Base-by-base conservation (phyloP, 2,797 vertebrate species). In the Argentina silus region DNA sequence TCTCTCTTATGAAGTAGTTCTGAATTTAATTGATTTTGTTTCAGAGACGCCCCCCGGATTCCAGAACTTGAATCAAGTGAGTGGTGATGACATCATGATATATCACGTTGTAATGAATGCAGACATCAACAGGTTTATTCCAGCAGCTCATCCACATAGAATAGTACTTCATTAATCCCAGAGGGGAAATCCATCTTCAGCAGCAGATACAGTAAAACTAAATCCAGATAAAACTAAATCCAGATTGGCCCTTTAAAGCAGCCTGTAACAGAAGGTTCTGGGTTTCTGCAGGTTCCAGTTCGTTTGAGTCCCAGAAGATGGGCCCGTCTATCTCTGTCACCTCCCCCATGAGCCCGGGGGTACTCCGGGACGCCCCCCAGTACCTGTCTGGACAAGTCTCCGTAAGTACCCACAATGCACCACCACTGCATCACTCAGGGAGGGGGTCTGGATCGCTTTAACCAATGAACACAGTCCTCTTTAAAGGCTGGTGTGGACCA, bases 301-400 rank as follows among this genome's bases (percentile, higher is more conserved):
- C 96, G 70, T 98, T 98, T 45, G 96, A 98, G 85, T 96, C 96
- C 80, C 97, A 97, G 86, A 98, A 97, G 92, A 95, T 97, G 81
- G 96, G 95, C 45, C 97, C 96, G 15, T 95, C 96, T 75, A 97
- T 98, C 90, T 98, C 97, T 0, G 95, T 98, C 83, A 98, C 96
- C 1, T 98, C 97, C 86, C 96, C 96, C 74, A 93, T 98, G 94
- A 98, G 96, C 89, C 96, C 96, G 70, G 93, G 94, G 61, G 87
- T 95, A 91, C 85, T 96, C 81, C 93, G 95, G 65, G 95, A 96
- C 81, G 94, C 94, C 78, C 95, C 95, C 63, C 96, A 96, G 87
- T 95, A 95, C 89, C 90, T 97, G 77, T 95, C 96, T 45, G 95
- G 95, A 94, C 97, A 97, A 87, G 93, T 98, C 83, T 96, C 96